Percentiles rank a stretch among this genome's conserved stretches.
Evolutionary conservation across 2,797 vertebrate species (phyloP).

Genomic region (Nannoperca obscura): DNA sequence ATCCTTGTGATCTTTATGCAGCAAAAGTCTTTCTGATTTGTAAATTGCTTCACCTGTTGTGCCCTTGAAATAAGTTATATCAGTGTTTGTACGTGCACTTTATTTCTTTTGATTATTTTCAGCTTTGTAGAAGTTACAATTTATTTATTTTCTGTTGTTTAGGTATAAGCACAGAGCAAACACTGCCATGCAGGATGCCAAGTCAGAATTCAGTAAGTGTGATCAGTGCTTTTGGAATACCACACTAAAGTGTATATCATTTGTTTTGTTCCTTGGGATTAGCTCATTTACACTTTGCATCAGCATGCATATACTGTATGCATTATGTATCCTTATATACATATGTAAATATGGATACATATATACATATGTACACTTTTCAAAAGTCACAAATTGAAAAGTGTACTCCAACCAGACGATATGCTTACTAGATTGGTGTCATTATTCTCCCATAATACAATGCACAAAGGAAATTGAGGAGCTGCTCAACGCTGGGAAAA

Average conservation of each 20-base stretch:
- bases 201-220: constrained; percentile 85
- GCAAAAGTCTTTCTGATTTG: constrained; percentile 22
- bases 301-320: constrained; percentile 28
- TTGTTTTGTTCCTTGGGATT: neutral
- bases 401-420: neutral
- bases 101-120: constrained; percentile 21
- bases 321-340: neutral
- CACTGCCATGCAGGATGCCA: constrained; percentile 80
- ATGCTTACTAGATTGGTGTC: neutral
- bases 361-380: neutral
- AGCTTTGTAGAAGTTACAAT: constrained; percentile 10
- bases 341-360: neutral
- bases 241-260: neutral
- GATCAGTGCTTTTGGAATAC: constrained; percentile 1
- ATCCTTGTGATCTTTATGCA: constrained; percentile 15
- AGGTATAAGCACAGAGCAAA: constrained; percentile 83
- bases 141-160: constrained; percentile 37
- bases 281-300: constrained; percentile 17
- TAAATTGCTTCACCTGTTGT: constrained; percentile 21
- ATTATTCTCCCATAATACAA: constrained; percentile 1
- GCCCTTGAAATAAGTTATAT: constrained; percentile 2
- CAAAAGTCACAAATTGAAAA: neutral
- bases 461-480: neutral
- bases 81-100: constrained; percentile 9
- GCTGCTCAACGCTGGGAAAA: neutral